Evolutionary conservation across 2,113 vertebrate species (phyloP).

Genomic region (Pagrus major): DNA sequence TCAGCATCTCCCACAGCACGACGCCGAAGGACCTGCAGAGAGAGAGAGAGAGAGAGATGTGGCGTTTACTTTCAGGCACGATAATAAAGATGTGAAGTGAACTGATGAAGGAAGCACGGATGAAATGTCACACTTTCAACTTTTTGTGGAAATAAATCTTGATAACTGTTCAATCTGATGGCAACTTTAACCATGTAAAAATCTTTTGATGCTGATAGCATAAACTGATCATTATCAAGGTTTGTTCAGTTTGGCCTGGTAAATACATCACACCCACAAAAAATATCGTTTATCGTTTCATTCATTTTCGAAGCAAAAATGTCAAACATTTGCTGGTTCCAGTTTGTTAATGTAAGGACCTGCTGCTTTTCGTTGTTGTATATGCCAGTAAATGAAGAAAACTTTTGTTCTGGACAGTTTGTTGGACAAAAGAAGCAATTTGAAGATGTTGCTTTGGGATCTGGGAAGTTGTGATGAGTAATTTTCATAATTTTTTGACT

Average conservation of each 20-base stretch:
- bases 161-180: not conserved
- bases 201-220: not conserved
- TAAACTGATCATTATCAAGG: not conserved
- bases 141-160: not conserved
- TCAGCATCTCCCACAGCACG: constrained; percentile 98
- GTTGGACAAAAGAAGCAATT: too few species aligned
- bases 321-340: too few species aligned
- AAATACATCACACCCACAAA: not conserved
- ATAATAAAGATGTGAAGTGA: constrained; percentile 11
- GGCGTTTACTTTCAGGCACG: constrained; percentile 2
- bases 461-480: too few species aligned
- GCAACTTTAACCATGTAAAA: not conserved
- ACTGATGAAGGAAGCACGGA: constrained; percentile 17
- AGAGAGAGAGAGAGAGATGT: constrained; percentile 8
- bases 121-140: constrained; percentile 40
- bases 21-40: constrained; percentile 94
- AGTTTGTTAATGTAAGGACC: too few species aligned
- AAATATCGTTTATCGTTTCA: too few species aligned
- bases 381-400: too few species aligned
- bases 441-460: too few species aligned
- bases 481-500: too few species aligned
- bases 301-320: too few species aligned
- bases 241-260: not conserved
- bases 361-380: too few species aligned
- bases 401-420: too few species aligned